A percentile compares a stretch with the other conserved stretches of the same genome.
phyloP scores from a whole-genome alignment of 2,888 invertebrate genomes.

The Iselma pallidipennis region DNA sequence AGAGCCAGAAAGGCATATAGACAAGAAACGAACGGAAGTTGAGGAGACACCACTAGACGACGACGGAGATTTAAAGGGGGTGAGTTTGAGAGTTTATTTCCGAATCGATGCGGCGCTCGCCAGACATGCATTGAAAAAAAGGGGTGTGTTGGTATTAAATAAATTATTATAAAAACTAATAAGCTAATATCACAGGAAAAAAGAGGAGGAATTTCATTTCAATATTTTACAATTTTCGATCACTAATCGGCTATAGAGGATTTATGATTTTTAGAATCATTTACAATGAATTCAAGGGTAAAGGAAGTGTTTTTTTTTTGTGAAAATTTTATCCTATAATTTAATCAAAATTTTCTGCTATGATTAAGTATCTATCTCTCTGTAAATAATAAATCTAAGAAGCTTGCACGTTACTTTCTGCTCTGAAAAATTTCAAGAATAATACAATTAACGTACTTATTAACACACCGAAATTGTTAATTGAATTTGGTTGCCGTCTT shows the following conservation, averaged over 20 bases:
- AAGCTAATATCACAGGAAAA: too few relatives aligned
- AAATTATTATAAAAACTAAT: too few relatives aligned
- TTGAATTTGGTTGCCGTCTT: neutral
- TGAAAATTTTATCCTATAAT: too few relatives aligned
- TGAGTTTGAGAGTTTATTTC: neutral
- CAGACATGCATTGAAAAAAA: neutral
- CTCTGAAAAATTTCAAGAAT: conserved; percentile 22
- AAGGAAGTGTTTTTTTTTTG: too few relatives aligned
- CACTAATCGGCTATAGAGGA: neutral
- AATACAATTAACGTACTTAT: conserved; percentile 23
- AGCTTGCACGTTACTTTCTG: conserved; percentile 10
- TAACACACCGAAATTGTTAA: conserved; percentile 5
- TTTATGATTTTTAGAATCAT: neutral
- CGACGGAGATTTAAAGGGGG: neutral
- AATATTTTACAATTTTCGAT: neutral
- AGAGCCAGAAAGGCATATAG: neutral
- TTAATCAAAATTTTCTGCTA: too few relatives aligned
- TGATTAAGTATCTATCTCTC: neutral
- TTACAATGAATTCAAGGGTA: neutral
- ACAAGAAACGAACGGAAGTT: neutral
- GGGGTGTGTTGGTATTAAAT: neutral
- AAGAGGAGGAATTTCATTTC: too few relatives aligned
- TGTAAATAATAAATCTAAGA: neutral
- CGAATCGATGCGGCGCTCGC: neutral
- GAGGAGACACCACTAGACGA: neutral